Evolutionary conservation across 2,888 invertebrate genomes (phyloP), one percentile per base, ranked within the genome.

Genomic region (Zelleria hepariella): DNA sequence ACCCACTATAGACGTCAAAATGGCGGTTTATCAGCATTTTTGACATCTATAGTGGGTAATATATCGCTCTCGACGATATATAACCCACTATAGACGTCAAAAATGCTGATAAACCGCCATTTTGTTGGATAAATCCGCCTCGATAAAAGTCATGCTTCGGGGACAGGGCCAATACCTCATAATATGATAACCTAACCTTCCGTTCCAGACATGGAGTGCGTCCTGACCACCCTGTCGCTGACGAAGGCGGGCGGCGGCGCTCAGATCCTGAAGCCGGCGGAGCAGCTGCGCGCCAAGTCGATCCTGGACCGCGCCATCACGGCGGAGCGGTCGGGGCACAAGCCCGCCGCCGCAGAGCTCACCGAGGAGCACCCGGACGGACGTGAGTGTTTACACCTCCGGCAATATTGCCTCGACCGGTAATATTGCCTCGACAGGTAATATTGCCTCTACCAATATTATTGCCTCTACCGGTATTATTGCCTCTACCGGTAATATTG

Each of bases 331-430:
- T 94, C 94, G 2, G 90, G 93, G 42, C 92, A 92, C 71, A 78
- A 63, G 72, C 77, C 58, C 2, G 47, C 42, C n/a, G 1, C 15
- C 10, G 68, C 82, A 25, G 83, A 90, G 60, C 91, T 94, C 63
- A 94, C 95, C 0, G 95, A 94, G 78, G 95, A 95, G 72, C 95
- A 95, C 80, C 95, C 96, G 0, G 96, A 96, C 82, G 95, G 95
- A 71, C 82, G 95, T 95, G 79, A 92, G 95, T 92, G 63, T 62
- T 42, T 10, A n/a, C n/a, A n/a, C n/a, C n/a, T n/a, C n/a, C 10
- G 32, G 7, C 7, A 5, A 26, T 26, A 26, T 4, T 5, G 5
- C 26, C 26, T 32, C 32, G 7, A 6, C n/a, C 6, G 15, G 32
- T 15, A 42, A 32, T 10, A 32, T 32, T 2, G 32, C 32, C 32